Conservation (phyloP, 2,797 vertebrate species). For the Poecilia wingei region DNA sequence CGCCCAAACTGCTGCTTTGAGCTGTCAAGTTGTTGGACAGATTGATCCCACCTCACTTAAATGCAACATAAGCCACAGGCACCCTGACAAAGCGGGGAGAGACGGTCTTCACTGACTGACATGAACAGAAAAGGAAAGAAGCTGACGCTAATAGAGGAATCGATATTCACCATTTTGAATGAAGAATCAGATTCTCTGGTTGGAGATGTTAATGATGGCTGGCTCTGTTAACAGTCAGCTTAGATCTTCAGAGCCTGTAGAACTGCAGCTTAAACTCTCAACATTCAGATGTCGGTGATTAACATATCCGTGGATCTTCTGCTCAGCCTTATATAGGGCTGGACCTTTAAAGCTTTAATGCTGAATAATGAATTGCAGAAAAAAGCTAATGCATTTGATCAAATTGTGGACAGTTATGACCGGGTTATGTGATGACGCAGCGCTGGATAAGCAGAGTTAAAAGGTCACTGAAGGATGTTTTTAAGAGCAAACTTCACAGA, state of each 20-base stretch:
- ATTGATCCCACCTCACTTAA: constrained; percentile 52
- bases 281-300: background rate
- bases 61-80: constrained; percentile 43
- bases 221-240: constrained; percentile 20
- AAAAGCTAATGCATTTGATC: background rate
- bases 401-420: background rate
- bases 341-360: background rate
- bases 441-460: background rate
- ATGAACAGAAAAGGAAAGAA: constrained; percentile 36
- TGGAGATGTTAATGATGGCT: constrained; percentile 36
- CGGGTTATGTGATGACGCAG: background rate
- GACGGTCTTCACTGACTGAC: constrained; percentile 32
- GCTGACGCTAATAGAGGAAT: constrained; percentile 50
- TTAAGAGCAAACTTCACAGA: background rate
- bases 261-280: background rate
- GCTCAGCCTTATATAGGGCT: background rate
- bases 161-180: constrained; percentile 59
- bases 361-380: background rate
- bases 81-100: constrained; percentile 32
- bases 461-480: background rate
- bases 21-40: constrained; percentile 25
- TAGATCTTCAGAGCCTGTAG: constrained; percentile 1
- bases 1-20: constrained; percentile 19
- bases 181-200: constrained; percentile 21
- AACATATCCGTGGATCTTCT: too few species aligned